Percentiles rank a stretch among this genome's conserved stretches.
Evolutionary conservation across 2,797 vertebrate genomes (phyloP).

Genomic region (Pipistrellus kuhlii): DNA sequence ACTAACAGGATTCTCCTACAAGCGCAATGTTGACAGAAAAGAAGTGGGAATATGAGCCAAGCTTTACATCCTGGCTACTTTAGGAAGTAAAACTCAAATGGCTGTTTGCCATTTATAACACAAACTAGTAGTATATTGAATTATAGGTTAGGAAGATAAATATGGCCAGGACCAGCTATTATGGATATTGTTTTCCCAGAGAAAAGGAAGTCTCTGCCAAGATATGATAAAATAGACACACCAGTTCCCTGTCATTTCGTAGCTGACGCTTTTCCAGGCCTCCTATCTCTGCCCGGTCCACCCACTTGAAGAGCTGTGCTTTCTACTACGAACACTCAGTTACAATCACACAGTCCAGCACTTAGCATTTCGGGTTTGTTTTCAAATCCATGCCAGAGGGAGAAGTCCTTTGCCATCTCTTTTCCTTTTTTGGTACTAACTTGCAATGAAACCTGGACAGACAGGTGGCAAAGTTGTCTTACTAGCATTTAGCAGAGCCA

Average conservation of each 20-base stretch:
- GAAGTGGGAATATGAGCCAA: not conserved
- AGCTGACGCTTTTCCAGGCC: not conserved
- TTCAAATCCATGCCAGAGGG: not conserved
- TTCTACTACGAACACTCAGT: not conserved
- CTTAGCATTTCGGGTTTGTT: conserved; percentile 47
- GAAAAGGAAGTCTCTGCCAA: conserved; percentile 51
- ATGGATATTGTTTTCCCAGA: conserved; percentile 57
- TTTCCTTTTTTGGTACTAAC: not conserved
- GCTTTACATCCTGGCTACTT: not conserved
- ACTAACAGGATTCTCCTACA: conserved; percentile 10
- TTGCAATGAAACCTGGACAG: not conserved
- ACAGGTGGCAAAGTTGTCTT: not conserved
- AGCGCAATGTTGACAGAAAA: not conserved
- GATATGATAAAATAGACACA: not conserved
- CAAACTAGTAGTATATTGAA: conserved; percentile 50
- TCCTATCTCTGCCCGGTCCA: not conserved
- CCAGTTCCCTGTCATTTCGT: not conserved
- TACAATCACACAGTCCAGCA: not conserved
- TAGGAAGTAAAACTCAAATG: conserved; percentile 30
- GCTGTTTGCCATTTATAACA: conserved; percentile 38
- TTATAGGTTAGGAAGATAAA: conserved; percentile 59
- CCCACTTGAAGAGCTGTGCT: not conserved
- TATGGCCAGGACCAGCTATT: conserved; percentile 32
- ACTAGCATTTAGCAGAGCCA: not conserved
- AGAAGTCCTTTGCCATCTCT: not conserved